Conservation (phyloP, 2,113 vertebrate species). For the Ammospiza caudacuta region DNA sequence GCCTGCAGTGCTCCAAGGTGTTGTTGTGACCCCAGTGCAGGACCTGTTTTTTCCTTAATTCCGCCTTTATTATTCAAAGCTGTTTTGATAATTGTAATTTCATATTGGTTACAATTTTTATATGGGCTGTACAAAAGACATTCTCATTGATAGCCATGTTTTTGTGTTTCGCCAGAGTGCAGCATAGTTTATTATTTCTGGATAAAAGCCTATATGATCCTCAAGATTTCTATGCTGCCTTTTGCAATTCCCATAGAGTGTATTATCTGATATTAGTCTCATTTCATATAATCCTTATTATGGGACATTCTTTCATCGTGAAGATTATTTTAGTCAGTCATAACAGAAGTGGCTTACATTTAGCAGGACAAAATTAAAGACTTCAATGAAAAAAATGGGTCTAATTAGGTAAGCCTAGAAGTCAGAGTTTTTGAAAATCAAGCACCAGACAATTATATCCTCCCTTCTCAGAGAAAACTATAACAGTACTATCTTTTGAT, state of each 20-base stretch:
- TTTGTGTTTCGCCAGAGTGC: not conserved
- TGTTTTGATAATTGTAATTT: not conserved
- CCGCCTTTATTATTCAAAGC: not conserved
- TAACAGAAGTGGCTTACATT: not conserved
- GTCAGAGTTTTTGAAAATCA: not conserved
- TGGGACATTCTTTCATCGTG: not conserved
- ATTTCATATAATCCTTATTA: not conserved
- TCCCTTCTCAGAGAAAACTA: not conserved
- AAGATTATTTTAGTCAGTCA: not conserved
- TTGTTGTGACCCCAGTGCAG: not conserved
- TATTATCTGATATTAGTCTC: not conserved
- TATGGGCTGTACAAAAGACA: not conserved
- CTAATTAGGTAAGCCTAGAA: not conserved
- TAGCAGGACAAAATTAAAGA: not conserved
- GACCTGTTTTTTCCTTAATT: not conserved
- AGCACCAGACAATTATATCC: not conserved
- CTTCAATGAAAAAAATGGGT: not conserved
- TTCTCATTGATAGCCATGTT: not conserved
- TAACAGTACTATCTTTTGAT: not conserved
- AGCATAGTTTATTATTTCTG: not conserved
- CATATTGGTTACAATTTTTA: not conserved
- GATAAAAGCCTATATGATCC: not conserved
- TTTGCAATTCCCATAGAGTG: not conserved
- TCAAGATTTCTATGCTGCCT: not conserved
- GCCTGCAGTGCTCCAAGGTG: rapidly evolving